Evolutionary conservation across 2,797 vertebrate species (phyloP), one percentile per base, ranked within the genome.

Genomic region (Thripadectes ignobilis): DNA sequence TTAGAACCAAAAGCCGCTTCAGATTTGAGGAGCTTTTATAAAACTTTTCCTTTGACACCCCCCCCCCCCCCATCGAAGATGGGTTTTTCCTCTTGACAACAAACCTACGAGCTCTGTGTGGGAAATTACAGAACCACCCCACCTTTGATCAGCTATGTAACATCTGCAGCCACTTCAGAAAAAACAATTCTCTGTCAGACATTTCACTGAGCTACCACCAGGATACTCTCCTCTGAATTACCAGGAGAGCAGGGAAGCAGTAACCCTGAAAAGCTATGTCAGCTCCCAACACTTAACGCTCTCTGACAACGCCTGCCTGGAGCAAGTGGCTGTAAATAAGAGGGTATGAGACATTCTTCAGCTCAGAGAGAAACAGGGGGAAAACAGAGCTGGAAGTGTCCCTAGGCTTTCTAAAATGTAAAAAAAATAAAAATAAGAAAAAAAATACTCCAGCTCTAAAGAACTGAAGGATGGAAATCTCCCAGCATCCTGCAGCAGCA

Each of bases 401-500:
- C 51, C 51, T 41, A 76, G 79, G 76, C 81, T 91, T 92, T 90
- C 85, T 69, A 34, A 93, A 93, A 86, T 7, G 49, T 76, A 41
- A 77, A 83, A 88, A 48, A 36, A 58, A 24, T n/a, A 24, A 7
- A 34, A 24, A 15, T 6, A 58, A 58, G 16, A 24, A 27, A 12
- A 38, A 27, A 75, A 30, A 63, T 2, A 29, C 65, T 89, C 14
- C 75, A 75, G 75, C 68, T 91, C n/a, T n/a, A 10, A 85, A 89
- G 82, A 92, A 38, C 1, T 27, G 77, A 67, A 84, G 74, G 83
- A 73, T 27, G 52, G 89, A 69, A 93, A 88, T 69, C 80, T 91
- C 95, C 72, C 92, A 88, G 82, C 79, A 89, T 66, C 89, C 82
- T 68, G 75, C 91, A 83, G 85, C 79, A 92, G 91, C 76, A 92